Conservation (phyloP, 2,888 invertebrate species). For the Acronicta leporina region DNA sequence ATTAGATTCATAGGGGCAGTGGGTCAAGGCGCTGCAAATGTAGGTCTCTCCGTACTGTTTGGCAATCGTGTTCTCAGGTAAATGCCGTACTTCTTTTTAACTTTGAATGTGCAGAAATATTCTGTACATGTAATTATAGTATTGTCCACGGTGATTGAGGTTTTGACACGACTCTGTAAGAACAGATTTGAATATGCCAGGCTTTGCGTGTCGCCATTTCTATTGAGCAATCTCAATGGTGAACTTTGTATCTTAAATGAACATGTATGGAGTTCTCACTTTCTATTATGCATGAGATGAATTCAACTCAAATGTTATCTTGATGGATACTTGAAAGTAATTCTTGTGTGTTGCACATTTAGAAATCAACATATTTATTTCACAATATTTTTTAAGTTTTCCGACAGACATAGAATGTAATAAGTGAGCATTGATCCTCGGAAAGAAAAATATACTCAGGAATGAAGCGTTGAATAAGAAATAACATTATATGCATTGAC, state of each 20-base stretch:
- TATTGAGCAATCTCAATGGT: constrained; percentile 51
- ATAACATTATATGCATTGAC: constrained; percentile 7
- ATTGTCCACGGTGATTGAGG: constrained; percentile 61
- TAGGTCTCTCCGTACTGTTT: constrained; percentile 56
- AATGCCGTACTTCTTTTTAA: constrained; percentile 50
- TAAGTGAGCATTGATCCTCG: too few relatives aligned
- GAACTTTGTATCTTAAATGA: constrained; percentile 47
- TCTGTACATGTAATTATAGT: constrained; percentile 55
- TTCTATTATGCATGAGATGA: constrained; percentile 41
- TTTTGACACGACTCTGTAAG: constrained; percentile 55
- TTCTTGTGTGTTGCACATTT: constrained; percentile 12
- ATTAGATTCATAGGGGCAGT: constrained; percentile 56
- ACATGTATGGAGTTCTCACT: constrained; percentile 40
- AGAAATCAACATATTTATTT: constrained; percentile 6
- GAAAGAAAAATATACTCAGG: constrained; percentile 13
- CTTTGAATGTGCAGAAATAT: constrained; percentile 51
- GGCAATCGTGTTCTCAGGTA: constrained; percentile 55
- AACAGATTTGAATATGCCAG: constrained; percentile 43
- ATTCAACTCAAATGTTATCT: constrained; percentile 32
- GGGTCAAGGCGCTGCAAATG: constrained; percentile 57
- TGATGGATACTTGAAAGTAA: constrained; percentile 11
- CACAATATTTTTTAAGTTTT: not conserved
- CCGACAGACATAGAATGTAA: too few relatives aligned
- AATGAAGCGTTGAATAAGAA: constrained; percentile 14
- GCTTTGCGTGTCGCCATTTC: constrained; percentile 41